Conservation (phyloP, 2,797 vertebrate genomes). For the Chaunax sp. region DNA sequence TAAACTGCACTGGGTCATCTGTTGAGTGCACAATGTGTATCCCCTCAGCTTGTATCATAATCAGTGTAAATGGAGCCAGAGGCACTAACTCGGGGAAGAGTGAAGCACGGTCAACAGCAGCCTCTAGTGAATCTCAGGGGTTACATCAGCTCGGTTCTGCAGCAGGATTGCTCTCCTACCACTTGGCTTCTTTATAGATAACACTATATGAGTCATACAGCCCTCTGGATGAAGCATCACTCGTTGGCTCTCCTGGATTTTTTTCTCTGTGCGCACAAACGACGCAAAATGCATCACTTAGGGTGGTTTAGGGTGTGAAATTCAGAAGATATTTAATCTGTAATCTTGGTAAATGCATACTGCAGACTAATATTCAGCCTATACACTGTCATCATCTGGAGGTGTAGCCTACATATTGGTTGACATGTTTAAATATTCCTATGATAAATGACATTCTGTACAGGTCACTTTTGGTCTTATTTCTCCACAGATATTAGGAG, state of each 20-base stretch:
- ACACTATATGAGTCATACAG: constrained; percentile 82
- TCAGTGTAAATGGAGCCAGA: constrained; percentile 10
- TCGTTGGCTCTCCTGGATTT: constrained; percentile 44
- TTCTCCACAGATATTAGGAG: background rate
- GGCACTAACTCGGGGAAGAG: constrained; percentile 23
- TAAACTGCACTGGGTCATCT: constrained; percentile 27
- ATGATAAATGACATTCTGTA: constrained; percentile 23
- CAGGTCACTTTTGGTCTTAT: constrained; percentile 40
- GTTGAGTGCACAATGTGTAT: constrained; percentile 12
- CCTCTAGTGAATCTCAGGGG: constrained; percentile 71
- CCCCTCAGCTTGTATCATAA: constrained; percentile 6
- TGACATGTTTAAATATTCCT: constrained; percentile 20
- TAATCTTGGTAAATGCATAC: constrained; percentile 3
- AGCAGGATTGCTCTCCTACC: constrained; percentile 75
- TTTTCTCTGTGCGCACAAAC: constrained; percentile 52
- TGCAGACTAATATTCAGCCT: constrained; percentile 4
- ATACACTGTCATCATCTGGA: constrained; percentile 35
- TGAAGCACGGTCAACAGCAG: constrained; percentile 61
- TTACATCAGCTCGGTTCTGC: constrained; percentile 75
- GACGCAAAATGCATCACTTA: constrained; percentile 51
- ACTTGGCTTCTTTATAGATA: constrained; percentile 79
- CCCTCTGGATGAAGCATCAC: constrained; percentile 66
- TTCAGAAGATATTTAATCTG: constrained; percentile 2
- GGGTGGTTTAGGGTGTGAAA: constrained; percentile 14
- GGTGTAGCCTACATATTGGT: background rate